A percentile compares a stretch with the other conserved stretches of the same genome.
phyloP scores from a whole-genome alignment of 2,113 vertebrate species.

The Aplodontia rufa region DNA sequence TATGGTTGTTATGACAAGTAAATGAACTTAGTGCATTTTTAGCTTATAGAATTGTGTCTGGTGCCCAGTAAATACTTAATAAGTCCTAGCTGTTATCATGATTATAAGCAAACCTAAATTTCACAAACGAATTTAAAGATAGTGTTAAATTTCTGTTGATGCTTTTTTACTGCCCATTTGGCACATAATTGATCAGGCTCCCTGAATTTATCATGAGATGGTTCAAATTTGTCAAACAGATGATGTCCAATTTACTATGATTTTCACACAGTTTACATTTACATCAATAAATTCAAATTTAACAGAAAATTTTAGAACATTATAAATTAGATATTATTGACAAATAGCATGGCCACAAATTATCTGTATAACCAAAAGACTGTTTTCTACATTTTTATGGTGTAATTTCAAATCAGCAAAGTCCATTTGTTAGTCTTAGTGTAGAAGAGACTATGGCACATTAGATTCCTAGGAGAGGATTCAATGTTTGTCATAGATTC shows the following conservation, averaged over 20 bases:
- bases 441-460: not conserved
- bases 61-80: not conserved
- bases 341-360: not conserved
- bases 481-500: not conserved
- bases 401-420: not conserved
- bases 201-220: not conserved
- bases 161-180: not conserved
- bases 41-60: not conserved
- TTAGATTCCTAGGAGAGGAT: not conserved
- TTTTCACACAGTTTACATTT: not conserved
- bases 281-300: constrained; percentile 19
- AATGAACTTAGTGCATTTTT: not conserved
- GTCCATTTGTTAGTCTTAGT: not conserved
- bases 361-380: not conserved
- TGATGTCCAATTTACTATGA: not conserved
- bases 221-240: not conserved
- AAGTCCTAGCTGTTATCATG: not conserved
- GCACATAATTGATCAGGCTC: not conserved
- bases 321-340: constrained; percentile 14
- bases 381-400: not conserved
- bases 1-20: not conserved
- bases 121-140: not conserved
- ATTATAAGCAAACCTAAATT: not conserved
- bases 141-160: not conserved
- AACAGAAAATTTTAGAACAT: not conserved